These are phyloP conservation scores for Corydoras sp. DNA, from an alignment of 2,113 vertebrate genomes.

Conservation along the genomic window DNA sequence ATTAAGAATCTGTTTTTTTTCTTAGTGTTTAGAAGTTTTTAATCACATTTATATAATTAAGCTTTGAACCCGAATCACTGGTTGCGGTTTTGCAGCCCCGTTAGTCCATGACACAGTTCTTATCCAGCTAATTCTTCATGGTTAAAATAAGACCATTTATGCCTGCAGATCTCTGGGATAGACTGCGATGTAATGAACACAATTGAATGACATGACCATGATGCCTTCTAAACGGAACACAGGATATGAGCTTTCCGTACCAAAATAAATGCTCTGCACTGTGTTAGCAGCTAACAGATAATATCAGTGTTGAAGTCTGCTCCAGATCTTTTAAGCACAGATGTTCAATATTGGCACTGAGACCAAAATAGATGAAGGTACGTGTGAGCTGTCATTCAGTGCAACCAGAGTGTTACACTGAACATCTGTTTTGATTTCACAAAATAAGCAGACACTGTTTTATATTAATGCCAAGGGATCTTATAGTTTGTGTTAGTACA, in stretches of 20 bases:
- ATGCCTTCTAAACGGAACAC: slow-evolving; percentile 12
- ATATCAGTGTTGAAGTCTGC: slow-evolving; percentile 48
- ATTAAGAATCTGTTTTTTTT: too few relatives aligned
- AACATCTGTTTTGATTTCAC: slow-evolving; percentile 16
- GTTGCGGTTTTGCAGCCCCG: too few relatives aligned
- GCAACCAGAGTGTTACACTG: slow-evolving; percentile 17
- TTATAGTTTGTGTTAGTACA: slow-evolving; percentile 15
- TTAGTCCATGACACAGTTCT: too few relatives aligned
- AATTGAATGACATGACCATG: too few relatives aligned
- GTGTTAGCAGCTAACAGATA: slow-evolving; percentile 51
- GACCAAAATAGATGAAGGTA: background rate
- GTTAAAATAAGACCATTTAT: too few relatives aligned
- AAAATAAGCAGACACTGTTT: slow-evolving; percentile 11
- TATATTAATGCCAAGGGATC: background rate
- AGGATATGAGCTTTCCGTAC: slow-evolving; percentile 45
- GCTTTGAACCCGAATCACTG: too few relatives aligned
- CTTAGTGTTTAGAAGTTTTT: too few relatives aligned
- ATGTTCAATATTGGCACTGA: background rate
- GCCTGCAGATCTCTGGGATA: too few relatives aligned
- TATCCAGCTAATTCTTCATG: too few relatives aligned
- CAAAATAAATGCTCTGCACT: slow-evolving; percentile 48
- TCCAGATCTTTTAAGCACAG: slow-evolving; percentile 38
- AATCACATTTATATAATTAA: too few relatives aligned
- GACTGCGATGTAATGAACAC: too few relatives aligned
- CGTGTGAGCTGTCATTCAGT: slow-evolving; percentile 12